Evolutionary conservation across 2,113 vertebrate genomes (phyloP).

Genomic region (Rallus limicola): DNA sequence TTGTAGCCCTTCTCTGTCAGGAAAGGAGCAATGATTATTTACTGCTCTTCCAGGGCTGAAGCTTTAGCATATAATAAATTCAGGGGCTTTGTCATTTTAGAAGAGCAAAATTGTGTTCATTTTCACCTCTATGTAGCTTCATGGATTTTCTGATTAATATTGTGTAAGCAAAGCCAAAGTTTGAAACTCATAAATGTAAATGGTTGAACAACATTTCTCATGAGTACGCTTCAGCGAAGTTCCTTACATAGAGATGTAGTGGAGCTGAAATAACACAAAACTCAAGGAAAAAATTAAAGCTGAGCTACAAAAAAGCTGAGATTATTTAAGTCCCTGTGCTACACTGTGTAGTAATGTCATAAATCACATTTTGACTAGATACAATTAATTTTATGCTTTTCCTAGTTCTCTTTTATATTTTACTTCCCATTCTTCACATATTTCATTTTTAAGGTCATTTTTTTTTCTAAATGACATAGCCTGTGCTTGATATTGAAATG

Average conservation of each 20-base stretch:
- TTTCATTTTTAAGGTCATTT: slow-evolving; percentile 54
- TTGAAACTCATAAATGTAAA: not conserved
- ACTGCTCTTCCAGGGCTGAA: not conserved
- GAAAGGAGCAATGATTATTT: not conserved
- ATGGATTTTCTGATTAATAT: not conserved
- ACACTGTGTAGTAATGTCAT: not conserved
- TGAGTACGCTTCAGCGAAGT: not conserved
- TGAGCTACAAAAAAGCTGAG: not conserved
- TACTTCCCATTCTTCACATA: slow-evolving; percentile 24
- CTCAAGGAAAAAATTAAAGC: not conserved
- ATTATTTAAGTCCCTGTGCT: not conserved
- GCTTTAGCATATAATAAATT: not conserved
- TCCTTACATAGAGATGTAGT: not conserved
- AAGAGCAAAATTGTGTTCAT: slow-evolving; percentile 18
- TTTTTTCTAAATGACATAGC: slow-evolving; percentile 39
- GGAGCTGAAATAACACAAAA: not conserved
- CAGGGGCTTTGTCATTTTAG: not conserved
- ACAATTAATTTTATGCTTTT: slow-evolving; percentile 55
- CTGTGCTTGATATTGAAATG: slow-evolving; percentile 50
- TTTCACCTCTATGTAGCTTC: not conserved
- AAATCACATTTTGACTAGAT: slow-evolving; percentile 36
- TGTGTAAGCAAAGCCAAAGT: not conserved
- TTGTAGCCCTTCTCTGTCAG: not conserved
- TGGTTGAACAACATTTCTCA: not conserved
- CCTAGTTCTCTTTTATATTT: not conserved